Evolutionary conservation across 1,140 invertebrate species (phyloP), one percentile per base, ranked within the genome.

Genomic region (Andricus grossulariae): DNA sequence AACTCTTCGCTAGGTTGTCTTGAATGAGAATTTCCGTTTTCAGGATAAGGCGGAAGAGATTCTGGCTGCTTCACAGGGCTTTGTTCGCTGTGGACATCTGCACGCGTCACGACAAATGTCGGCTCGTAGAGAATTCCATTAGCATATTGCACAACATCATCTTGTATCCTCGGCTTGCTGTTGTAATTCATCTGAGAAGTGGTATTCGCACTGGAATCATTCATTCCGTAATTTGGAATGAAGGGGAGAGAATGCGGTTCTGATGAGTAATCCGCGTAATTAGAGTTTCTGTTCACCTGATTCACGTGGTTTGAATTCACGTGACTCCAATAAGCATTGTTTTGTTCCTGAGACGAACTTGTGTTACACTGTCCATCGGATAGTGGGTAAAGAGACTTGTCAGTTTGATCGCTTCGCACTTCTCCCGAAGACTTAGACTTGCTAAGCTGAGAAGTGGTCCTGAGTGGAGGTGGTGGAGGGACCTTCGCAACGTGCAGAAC

Each of bases 371-470:
- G 85, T 54, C 89, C 85, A 16, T 87, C 86, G 32, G 92, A 88
- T 71, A 92, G 81, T 32, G 92, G 91, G 81, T 92, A 93, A 45
- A 88, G 90, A 57, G 92, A 90, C 79, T 93, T 90, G 10, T 93
- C 92, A 19, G 84, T 77, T 70, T 93, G 91, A 81, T 93, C 91
- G 79, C 92, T 91, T 84, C 92, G 92, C 84, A 93, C 93, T 93
- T 94, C 93, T 83, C 87, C 89, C 82, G 92, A 92, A 82, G 92
- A 93, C 92, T 95, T 94, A 93, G 93, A 88, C 87, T 92, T 93
- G 90, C 93, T 95, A 92, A 97, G 93, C 86, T 96, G 95, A 84
- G 96, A 97, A 92, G 96, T 97, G 84, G 96, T 97, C 75, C 96
- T 93, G 85, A 97, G 92, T 70, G 96, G 96, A 60, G 96, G 96